Base-by-base conservation (phyloP, 2,888 invertebrate genomes). In the Temnothorax ravouxi region DNA sequence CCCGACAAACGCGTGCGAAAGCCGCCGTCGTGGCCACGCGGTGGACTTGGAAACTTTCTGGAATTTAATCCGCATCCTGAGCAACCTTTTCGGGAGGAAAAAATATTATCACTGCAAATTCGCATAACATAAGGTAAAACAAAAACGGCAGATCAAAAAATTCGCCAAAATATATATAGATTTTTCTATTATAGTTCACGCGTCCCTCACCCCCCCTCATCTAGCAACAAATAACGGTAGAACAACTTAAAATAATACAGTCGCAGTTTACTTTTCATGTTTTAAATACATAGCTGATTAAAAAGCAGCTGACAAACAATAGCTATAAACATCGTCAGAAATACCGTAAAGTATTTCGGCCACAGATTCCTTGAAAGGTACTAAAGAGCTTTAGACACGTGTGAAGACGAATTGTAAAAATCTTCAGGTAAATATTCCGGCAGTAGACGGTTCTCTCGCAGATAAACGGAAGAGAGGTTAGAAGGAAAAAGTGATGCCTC, bases 1-100 rank as follows among this genome's bases (percentile, higher is more conserved):
- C 44, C 69, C 67, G 18, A 69, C 52, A 66, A 76, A 82, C 81
- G 75, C 61, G 84, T 81, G 83, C 88, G 69, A 44, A 61, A 44
- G 41, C 29, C 25, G 52, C 67, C 67, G 86, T 87, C 90, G 90
- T 64, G 87, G 62, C 87, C 90, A 87, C 83, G 86, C 84, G 88
- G 85, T 77, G 84, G 83, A 87, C 88, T 91, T 88, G 87, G 82
- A 83, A 91, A 91, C 86, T 91, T 83, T 79, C 84, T 75, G 86
- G 88, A 91, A 91, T 90, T 91, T 89, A 90, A 91, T 90, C 72
- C 34, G 81, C 88, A 87, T 88, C 84, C 89, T 76, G 83, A 66
- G 66, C 75, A 79, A 75, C 80, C 69, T 84, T 82, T 88, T 87
- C 64, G 72, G 59, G 71, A 50, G 50, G 34, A 69, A 86, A 84